Evolutionary conservation across 2,797 vertebrate genomes (phyloP).

Genomic region (Halcyon chelicuti): DNA sequence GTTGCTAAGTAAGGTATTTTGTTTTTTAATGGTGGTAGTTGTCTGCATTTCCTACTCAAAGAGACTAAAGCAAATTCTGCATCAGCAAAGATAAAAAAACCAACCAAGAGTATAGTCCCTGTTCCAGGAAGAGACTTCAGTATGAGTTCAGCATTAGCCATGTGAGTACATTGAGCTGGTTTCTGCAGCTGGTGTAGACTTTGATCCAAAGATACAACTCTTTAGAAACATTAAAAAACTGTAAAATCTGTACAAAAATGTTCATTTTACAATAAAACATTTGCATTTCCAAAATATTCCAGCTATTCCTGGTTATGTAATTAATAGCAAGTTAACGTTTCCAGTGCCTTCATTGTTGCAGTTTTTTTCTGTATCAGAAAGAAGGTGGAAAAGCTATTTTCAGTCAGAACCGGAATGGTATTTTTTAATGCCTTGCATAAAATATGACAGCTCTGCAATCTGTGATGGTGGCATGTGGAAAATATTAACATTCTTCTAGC

Average conservation of each 20-base stretch:
- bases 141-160: background rate
- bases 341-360: background rate
- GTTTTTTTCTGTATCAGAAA: background rate
- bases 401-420: background rate
- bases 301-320: background rate
- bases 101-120: fast-evolving
- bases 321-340: background rate
- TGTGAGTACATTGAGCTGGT: background rate
- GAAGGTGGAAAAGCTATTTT: background rate
- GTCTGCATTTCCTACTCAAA: background rate
- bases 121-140: background rate
- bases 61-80: background rate
- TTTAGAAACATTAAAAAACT: background rate
- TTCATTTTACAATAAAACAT: background rate
- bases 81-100: background rate
- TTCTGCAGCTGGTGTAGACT: background rate
- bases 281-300: background rate
- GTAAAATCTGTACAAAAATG: background rate
- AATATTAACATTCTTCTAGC: background rate
- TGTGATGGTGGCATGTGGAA: background rate
- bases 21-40: background rate
- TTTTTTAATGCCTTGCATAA: background rate
- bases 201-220: background rate
- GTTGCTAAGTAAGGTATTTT: background rate
- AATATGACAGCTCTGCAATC: background rate